phyloP scores from a whole-genome alignment of 2,797 vertebrate species.

The Scomberomorus guttatus region DNA sequence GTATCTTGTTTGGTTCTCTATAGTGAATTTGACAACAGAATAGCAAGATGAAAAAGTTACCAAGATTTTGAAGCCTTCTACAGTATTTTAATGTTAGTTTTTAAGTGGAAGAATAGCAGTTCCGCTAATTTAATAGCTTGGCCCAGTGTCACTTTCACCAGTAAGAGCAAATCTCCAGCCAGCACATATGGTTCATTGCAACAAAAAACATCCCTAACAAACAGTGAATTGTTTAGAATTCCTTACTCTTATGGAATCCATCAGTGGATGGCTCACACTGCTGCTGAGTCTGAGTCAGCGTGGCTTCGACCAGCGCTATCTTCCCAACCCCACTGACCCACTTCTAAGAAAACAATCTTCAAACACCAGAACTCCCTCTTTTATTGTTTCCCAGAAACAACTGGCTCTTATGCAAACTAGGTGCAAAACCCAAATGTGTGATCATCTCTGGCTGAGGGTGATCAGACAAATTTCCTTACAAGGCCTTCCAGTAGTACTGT shows the following conservation, averaged over 20 bases:
- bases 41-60: background rate
- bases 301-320: slow-evolving; percentile 30
- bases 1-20: background rate
- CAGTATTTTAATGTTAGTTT: background rate
- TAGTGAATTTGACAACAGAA: background rate
- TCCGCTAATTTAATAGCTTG: slow-evolving; percentile 2
- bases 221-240: slow-evolving; percentile 48
- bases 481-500: slow-evolving; percentile 52
- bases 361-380: slow-evolving; percentile 21
- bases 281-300: slow-evolving; percentile 37
- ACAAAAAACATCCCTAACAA: slow-evolving; percentile 23
- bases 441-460: slow-evolving; percentile 57
- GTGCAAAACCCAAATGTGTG: slow-evolving; percentile 58
- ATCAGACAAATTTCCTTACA: slow-evolving; percentile 50
- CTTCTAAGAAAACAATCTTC: slow-evolving; percentile 55
- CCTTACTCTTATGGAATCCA: slow-evolving; percentile 27
- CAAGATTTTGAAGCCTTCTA: background rate
- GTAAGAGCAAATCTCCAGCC: slow-evolving; percentile 13
- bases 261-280: slow-evolving; percentile 23
- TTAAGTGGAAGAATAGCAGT: background rate
- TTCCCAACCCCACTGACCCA: slow-evolving; percentile 20
- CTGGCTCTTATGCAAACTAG: slow-evolving; percentile 42
- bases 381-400: slow-evolving; percentile 65
- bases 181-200: slow-evolving; percentile 26
- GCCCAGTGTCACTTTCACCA: slow-evolving; percentile 11